Conservation (phyloP, 2,113 vertebrate species). For the Paedocypris sp. region DNA sequence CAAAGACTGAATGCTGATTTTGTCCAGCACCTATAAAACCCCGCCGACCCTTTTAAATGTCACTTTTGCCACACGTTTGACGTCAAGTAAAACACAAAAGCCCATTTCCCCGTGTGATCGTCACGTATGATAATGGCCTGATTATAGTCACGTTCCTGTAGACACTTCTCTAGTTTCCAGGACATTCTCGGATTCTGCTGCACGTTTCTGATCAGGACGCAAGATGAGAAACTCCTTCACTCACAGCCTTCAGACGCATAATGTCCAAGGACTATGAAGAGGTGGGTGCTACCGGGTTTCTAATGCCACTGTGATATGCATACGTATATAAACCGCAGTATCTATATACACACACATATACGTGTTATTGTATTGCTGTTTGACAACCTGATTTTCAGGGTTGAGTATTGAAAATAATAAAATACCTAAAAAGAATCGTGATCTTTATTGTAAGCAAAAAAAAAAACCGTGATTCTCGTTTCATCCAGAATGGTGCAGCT, state of each 20-base stretch:
- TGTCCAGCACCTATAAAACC: neutral
- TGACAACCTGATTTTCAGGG: too few relatives aligned
- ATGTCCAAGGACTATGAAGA: slow-evolving; percentile 72
- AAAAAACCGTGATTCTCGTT: too few relatives aligned
- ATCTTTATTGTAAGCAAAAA: too few relatives aligned
- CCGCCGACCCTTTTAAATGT: neutral
- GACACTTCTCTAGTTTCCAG: slow-evolving; percentile 2
- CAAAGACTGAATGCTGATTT: neutral
- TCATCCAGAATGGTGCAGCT: too few relatives aligned
- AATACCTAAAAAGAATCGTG: too few relatives aligned
- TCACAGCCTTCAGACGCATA: slow-evolving; percentile 53
- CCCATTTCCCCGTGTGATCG: neutral
- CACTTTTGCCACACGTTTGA: neutral
- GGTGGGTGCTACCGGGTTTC: slow-evolving; percentile 45
- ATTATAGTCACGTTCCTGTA: neutral
- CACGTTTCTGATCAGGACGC: slow-evolving; percentile 44
- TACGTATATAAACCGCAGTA: too few relatives aligned
- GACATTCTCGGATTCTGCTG: slow-evolving; percentile 38
- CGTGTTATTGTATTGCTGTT: too few relatives aligned
- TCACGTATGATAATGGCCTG: slow-evolving; percentile 47
- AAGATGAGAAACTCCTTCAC: slow-evolving; percentile 56
- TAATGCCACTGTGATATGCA: too few relatives aligned
- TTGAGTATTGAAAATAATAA: too few relatives aligned
- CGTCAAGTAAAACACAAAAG: neutral
- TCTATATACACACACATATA: too few relatives aligned